These are phyloP conservation scores for Oscheius sp. DNA, from an alignment of 2,888 invertebrate genomes.

Conservation along the genomic window DNA sequence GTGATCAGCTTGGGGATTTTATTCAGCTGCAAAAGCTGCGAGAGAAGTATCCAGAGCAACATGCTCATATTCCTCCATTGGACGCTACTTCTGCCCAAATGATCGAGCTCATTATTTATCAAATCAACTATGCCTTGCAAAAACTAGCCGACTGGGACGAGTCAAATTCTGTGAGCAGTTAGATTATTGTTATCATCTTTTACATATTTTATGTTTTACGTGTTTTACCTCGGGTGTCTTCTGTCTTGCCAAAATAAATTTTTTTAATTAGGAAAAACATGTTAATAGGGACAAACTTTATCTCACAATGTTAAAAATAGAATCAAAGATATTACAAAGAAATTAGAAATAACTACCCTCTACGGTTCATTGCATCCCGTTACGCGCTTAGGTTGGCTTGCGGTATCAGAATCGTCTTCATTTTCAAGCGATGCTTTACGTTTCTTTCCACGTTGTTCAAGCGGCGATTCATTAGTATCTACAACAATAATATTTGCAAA, in stretches of 20 bases:
- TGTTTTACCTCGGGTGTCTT: not conserved
- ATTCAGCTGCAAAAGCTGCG: conserved; percentile 16
- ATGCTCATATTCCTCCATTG: too few species aligned
- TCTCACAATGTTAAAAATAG: too few species aligned
- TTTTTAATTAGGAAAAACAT: too few species aligned
- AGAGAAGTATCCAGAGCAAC: not conserved
- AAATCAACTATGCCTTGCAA: conserved; percentile 5
- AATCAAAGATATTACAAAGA: too few species aligned
- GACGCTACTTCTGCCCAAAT: not conserved
- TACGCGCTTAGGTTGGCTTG: not conserved
- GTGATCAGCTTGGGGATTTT: conserved; percentile 27
- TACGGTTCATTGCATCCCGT: not conserved
- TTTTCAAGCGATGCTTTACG: not conserved
- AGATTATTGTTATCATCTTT: not conserved
- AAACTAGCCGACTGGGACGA: conserved; percentile 2
- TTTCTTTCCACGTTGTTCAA: not conserved
- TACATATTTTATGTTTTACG: not conserved
- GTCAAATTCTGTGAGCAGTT: too few species aligned
- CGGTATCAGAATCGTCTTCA: not conserved
- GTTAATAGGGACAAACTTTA: too few species aligned
- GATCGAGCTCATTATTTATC: conserved; percentile 10
- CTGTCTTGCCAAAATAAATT: too few species aligned
- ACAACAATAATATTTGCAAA: too few species aligned
- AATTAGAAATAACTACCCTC: not conserved
- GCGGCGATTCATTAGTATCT: not conserved